A percentile compares a stretch with the other conserved stretches of the same genome.
These are phyloP conservation scores for Silurus asotus DNA, from an alignment of 2,113 vertebrate genomes.

Conservation along the genomic window DNA sequence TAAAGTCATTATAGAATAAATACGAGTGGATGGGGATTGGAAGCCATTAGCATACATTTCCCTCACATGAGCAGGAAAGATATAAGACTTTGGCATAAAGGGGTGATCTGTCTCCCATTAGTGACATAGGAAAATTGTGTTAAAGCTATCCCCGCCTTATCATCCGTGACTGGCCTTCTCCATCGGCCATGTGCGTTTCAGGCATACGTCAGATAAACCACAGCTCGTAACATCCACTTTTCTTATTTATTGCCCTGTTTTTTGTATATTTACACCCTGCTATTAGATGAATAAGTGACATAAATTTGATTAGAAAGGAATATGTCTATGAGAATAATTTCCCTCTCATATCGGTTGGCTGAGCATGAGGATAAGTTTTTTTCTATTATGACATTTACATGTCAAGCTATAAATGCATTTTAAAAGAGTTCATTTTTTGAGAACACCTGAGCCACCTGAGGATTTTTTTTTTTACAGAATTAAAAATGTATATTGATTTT, in stretches of 20 bases:
- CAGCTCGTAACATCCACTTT: constrained; percentile 59
- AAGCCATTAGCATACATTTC: constrained; percentile 58
- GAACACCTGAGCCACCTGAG: constrained; percentile 18
- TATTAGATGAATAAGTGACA: constrained; percentile 26
- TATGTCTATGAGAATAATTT: constrained; percentile 29
- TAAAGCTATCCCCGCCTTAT: constrained; percentile 37
- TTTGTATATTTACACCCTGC: constrained; percentile 39
- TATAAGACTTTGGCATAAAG: constrained; percentile 41
- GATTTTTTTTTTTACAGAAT: constrained; percentile 5
- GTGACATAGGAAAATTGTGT: constrained; percentile 52
- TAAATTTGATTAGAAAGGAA: constrained; percentile 38
- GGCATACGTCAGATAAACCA: constrained; percentile 49
- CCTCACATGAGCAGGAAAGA: constrained; percentile 46
- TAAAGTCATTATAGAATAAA: constrained; percentile 60
- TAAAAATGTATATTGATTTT: background rate
- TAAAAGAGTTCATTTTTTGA: constrained; percentile 6
- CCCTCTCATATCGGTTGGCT: background rate
- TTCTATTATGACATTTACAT: constrained; percentile 29
- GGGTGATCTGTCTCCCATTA: constrained; percentile 55
- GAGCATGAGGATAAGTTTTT: constrained; percentile 23
- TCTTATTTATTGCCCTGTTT: constrained; percentile 65
- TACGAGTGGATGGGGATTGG: constrained; percentile 50
- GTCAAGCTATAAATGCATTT: constrained; percentile 37
- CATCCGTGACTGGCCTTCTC: constrained; percentile 41
- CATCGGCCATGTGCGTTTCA: constrained; percentile 39